Evolutionary conservation across 2,888 invertebrate species (phyloP).

Genomic region (Dione vanillae): DNA sequence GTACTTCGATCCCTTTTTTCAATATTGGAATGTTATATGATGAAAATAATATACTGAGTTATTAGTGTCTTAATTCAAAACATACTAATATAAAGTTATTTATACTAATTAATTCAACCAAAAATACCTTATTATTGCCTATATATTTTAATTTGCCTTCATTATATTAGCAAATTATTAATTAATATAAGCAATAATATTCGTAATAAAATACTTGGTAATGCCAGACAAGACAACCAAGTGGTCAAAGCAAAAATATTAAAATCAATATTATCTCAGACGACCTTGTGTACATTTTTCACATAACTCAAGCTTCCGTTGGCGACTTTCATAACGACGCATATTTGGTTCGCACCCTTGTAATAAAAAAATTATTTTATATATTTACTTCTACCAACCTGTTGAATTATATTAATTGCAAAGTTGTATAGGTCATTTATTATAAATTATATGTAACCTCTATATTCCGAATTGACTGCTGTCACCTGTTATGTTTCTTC

Average conservation of each 20-base stretch:
- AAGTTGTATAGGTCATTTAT: too few species aligned
- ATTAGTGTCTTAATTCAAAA: too few species aligned
- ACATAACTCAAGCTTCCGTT: constrained; percentile 41
- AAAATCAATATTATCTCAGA: constrained; percentile 37
- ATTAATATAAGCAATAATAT: background rate
- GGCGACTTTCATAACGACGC: constrained; percentile 39
- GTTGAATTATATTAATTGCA: too few species aligned
- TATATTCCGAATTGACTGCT: too few species aligned
- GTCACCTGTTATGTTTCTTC: too few species aligned
- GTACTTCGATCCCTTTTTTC: background rate
- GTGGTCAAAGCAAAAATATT: constrained; percentile 18
- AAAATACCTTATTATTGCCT: too few species aligned
- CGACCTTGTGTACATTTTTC: constrained; percentile 44
- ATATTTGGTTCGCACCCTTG: constrained; percentile 27
- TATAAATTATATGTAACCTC: too few species aligned
- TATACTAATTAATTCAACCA: too few species aligned
- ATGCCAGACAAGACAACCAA: background rate
- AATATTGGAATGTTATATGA: background rate
- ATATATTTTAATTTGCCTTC: too few species aligned
- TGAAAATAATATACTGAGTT: background rate
- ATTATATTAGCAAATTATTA: too few species aligned
- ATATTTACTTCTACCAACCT: background rate
- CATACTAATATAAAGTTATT: background rate
- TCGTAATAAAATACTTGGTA: background rate
- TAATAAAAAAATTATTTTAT: background rate